Base-by-base conservation (phyloP, 1,140 invertebrate genomes). In the Eulimnadia texana region DNA sequence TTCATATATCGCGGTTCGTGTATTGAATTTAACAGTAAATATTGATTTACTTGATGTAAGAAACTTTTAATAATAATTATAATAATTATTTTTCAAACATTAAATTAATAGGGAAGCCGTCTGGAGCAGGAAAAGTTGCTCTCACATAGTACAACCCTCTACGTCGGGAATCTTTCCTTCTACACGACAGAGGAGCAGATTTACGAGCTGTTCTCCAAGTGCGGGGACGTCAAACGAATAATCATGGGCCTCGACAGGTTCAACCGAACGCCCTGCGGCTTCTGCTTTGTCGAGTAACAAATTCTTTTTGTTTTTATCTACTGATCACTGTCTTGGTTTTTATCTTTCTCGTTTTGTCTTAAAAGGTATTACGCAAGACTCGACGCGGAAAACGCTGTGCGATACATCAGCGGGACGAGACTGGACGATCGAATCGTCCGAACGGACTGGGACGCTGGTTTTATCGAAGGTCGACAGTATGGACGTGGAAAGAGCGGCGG, bases 181-280 rank as follows among this genome's bases (percentile, higher is more conserved):
- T 98, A 88, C 72, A 99, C 97, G 0, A 96, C 93, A 3, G 97
- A 99, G 73, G 95, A 98, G 76, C 97, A 99, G 78, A 94, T 99
- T 60, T 93, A 96, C 70, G 96, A 99, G 75, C 76, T 99, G 49
- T 99, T 99, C 74, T 85, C 86, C 23, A 85, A 88, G 73, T 95
- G 93, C 74, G 97, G 97, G 6, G 95, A 99, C 74, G 85, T 99
- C 24, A 86, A 93, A 68, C 76, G 93, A 68, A 90, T 99, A 25
- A 83, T 99, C 13, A 99, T 99, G 94, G 97, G 97, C 1, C 74
- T 99, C 54, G 95, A 99, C 72, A 94, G 97, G 70, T 93, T 90
- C 67, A 94, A 93, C 67, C 98, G 98, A 71, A 99, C 96, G 0
- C 97, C 97, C 0, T 99, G 97, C 79, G 97, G 97, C 10, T 99